These are phyloP conservation scores for Myiothlypis chrysogaster DNA, from an alignment of 2,797 vertebrate species.

Conservation along the genomic window DNA sequence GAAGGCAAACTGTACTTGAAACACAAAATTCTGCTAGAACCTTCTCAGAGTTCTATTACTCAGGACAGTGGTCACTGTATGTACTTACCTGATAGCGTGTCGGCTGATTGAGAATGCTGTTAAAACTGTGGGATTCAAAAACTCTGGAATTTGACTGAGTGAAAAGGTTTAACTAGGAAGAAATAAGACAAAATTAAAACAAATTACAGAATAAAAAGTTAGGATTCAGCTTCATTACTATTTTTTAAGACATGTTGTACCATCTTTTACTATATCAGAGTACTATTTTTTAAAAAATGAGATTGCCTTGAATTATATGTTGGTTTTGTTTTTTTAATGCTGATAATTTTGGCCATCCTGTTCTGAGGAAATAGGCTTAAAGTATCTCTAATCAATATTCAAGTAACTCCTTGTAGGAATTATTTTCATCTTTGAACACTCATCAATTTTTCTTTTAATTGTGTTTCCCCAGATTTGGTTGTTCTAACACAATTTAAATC, in stretches of 20 bases:
- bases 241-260: not conserved
- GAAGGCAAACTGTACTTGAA: not conserved
- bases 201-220: not conserved
- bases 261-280: not conserved
- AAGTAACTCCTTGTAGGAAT: not conserved
- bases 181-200: conserved; percentile 68
- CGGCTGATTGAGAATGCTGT: conserved; percentile 87
- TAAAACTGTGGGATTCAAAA: conserved; percentile 87
- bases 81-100: conserved; percentile 85
- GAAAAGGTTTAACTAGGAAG: conserved; percentile 86
- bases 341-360: not conserved
- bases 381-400: not conserved
- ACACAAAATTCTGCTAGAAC: not conserved
- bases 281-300: not conserved
- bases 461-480: not conserved
- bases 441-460: not conserved
- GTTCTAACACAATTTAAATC: not conserved
- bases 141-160: conserved; percentile 85
- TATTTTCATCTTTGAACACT: not conserved
- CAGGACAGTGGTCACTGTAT: not conserved
- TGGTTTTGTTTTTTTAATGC: not conserved
- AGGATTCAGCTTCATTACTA: not conserved
- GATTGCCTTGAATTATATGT: not conserved
- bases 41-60: not conserved
- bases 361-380: not conserved